Evolutionary conservation across 2,888 invertebrate species (phyloP).

Genomic region (Drosophila paramelanica): DNA sequence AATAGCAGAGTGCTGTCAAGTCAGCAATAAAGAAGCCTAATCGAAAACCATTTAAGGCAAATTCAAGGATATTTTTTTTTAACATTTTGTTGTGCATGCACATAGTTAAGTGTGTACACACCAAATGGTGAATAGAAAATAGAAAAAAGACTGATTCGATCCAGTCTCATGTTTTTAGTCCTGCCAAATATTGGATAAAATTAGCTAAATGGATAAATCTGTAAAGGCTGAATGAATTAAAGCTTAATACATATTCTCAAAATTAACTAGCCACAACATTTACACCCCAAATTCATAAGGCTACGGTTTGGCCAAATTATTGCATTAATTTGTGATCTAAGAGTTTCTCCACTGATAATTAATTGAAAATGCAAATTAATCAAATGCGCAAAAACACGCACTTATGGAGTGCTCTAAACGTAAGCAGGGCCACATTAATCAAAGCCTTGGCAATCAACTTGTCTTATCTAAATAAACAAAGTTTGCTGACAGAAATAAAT

Average conservation of each 20-base stretch:
- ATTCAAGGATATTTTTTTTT: neutral
- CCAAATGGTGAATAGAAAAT: neutral
- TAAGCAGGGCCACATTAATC: neutral
- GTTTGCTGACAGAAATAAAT: conserved; percentile 2
- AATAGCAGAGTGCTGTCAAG: no score
- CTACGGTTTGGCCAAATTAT: no score
- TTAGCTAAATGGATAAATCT: no score
- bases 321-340: no score
- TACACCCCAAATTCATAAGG: no score
- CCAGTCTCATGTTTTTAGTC: no score
- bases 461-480: conserved; percentile 29
- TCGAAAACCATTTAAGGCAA: neutral
- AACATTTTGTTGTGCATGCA: no score
- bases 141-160: no score
- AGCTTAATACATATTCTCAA: no score
- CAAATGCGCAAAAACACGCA: neutral
- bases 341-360: neutral
- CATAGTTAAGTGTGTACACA: neutral
- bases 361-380: neutral
- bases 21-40: neutral
- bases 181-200: no score
- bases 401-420: neutral
- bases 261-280: no score
- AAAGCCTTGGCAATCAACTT: conserved; percentile 13
- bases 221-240: no score